A percentile compares a stretch with the other conserved stretches of the same genome.
Conservation (phyloP, 1,140 invertebrate species). For the Lithobius niger region DNA sequence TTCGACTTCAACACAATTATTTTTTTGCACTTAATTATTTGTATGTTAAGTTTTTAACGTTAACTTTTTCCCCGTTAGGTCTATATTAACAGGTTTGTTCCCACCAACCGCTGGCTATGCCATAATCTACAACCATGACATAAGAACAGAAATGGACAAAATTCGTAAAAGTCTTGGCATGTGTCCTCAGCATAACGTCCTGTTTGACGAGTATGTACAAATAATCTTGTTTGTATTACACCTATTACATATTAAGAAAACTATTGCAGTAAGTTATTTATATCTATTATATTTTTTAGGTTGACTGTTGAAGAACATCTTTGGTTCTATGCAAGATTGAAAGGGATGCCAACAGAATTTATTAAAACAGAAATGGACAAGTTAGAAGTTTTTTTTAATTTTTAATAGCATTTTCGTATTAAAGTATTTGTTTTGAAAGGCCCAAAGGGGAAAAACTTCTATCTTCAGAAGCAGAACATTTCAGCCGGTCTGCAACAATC, state of each 20-base stretch:
- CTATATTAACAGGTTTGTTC: conserved; percentile 45
- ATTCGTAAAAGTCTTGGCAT: conserved; percentile 44
- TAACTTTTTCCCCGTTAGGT: conserved; percentile 28
- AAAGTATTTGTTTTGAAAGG: too few relatives aligned
- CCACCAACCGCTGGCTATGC: conserved; percentile 53
- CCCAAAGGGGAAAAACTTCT: conserved; percentile 24
- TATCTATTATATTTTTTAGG: conserved; percentile 19
- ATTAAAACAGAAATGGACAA: conserved; percentile 30
- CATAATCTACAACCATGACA: conserved; percentile 39
- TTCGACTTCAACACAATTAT: too few relatives aligned
- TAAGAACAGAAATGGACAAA: conserved; percentile 35
- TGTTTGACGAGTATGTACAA: conserved; percentile 38
- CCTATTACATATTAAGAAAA: neutral
- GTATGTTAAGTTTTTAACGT: too few relatives aligned
- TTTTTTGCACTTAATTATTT: too few relatives aligned
- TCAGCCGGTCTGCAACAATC: too few relatives aligned
- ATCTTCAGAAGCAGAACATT: conserved; percentile 11
- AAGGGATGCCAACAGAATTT: conserved; percentile 27
- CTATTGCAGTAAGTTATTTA: neutral
- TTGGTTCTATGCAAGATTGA: conserved; percentile 34
- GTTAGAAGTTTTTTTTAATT: conserved; percentile 8
- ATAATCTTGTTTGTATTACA: conserved; percentile 7
- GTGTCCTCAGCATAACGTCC: conserved; percentile 42
- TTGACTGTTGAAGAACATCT: conserved; percentile 32
- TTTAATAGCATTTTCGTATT: neutral